A percentile compares a stretch with the other conserved stretches of the same genome.
phyloP scores from a whole-genome alignment of 2,113 vertebrate genomes.

The Calyptomena viridis region DNA sequence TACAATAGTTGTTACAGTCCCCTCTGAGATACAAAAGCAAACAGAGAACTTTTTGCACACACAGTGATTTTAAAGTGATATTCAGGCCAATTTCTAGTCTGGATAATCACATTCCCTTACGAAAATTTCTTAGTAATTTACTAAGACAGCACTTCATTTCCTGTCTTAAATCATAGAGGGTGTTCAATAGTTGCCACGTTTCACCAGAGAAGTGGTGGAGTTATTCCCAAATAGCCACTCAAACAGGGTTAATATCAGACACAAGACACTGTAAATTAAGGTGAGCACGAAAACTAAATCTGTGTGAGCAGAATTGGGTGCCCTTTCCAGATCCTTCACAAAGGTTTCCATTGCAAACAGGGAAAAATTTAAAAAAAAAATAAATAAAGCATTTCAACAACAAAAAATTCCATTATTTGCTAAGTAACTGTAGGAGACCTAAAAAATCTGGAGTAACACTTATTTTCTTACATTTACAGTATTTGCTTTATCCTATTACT shows the following conservation, averaged over 20 bases:
- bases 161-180: neutral
- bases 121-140: neutral
- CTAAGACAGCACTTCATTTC: conserved; percentile 25
- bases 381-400: neutral
- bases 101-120: conserved; percentile 6
- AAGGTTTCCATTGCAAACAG: neutral
- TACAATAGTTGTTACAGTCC: neutral
- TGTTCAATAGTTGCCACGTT: neutral
- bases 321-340: neutral
- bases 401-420: neutral
- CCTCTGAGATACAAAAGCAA: neutral
- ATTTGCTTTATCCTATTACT: neutral
- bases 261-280: neutral
- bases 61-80: neutral
- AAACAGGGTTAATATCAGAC: neutral
- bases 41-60: neutral
- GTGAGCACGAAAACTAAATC: neutral
- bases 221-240: neutral
- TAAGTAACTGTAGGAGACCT: neutral
- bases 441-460: neutral
- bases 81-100: neutral
- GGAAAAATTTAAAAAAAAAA: neutral
- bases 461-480: neutral
- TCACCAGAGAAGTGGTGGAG: neutral
- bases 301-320: neutral